These are phyloP conservation scores for Acrossocheilus wenchowensis DNA, from an alignment of 2,797 vertebrate species.

Conservation along the genomic window DNA sequence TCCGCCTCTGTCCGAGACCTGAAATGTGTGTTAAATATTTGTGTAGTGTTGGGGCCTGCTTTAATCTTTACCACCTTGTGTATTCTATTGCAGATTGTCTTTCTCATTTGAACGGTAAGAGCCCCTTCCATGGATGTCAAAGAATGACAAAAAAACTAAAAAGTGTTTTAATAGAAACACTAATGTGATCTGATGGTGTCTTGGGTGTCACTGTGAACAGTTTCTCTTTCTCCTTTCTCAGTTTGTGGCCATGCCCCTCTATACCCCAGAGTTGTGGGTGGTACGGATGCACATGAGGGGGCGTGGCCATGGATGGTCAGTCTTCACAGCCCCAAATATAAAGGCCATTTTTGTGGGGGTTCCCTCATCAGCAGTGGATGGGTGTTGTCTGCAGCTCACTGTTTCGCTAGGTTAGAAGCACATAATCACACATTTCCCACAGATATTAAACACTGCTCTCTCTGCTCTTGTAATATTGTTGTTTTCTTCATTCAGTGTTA, in stretches of 20 bases:
- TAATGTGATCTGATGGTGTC: neutral
- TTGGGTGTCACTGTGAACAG: neutral
- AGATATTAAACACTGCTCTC: neutral
- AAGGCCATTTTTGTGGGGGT: constrained; percentile 53
- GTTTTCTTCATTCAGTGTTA: neutral
- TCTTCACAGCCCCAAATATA: constrained; percentile 1
- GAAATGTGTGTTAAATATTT: neutral
- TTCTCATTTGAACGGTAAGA: constrained; percentile 37
- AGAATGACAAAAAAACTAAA: neutral
- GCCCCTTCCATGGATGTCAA: neutral
- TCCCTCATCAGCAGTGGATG: constrained; percentile 50
- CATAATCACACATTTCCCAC: neutral
- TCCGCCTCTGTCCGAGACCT: neutral
- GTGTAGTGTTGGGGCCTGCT: neutral
- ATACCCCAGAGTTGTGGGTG: constrained; percentile 45
- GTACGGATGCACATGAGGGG: neutral
- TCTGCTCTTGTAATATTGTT: neutral
- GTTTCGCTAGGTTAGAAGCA: constrained; percentile 9
- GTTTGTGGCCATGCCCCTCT: constrained; percentile 39
- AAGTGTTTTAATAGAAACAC: neutral
- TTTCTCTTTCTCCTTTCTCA: constrained; percentile 3
- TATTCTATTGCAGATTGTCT: constrained; percentile 20
- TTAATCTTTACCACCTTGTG: neutral
- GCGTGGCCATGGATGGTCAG: constrained; percentile 55
- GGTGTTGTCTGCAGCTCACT: constrained; percentile 51